Percentiles rank a stretch among this genome's conserved stretches.
phyloP scores from a whole-genome alignment of 2,797 vertebrate genomes.

The Graptemys geographica region DNA sequence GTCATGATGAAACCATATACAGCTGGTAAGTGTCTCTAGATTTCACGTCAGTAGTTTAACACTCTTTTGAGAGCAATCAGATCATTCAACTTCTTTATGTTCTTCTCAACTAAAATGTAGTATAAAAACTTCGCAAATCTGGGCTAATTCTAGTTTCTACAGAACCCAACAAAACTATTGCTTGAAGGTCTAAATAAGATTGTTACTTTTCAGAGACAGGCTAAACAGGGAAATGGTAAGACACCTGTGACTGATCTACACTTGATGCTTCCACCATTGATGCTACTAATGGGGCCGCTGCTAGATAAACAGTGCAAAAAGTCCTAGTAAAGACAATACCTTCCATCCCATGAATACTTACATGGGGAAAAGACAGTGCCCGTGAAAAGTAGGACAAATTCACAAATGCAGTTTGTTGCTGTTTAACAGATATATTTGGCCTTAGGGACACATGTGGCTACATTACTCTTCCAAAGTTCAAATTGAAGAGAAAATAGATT shows the following conservation, averaged over 20 bases:
- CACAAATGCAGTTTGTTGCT: slow-evolving; percentile 58
- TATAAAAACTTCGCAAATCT: not conserved
- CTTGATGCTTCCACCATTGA: not conserved
- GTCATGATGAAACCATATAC: not conserved
- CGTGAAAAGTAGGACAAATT: slow-evolving; percentile 45
- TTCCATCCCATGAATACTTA: not conserved
- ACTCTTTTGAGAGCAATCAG: not conserved
- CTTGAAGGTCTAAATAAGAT: not conserved
- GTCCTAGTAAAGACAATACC: slow-evolving; percentile 30
- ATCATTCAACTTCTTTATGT: not conserved
- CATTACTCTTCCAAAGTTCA: slow-evolving; percentile 66
- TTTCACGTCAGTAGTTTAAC: not conserved
- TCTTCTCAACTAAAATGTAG: not conserved
- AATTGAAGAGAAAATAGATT: slow-evolving; percentile 76
- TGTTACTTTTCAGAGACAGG: slow-evolving; percentile 5
- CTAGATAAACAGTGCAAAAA: slow-evolving; percentile 58
- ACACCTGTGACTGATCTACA: not conserved
- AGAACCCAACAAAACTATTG: not conserved
- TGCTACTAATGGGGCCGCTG: slow-evolving; percentile 24
- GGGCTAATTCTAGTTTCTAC: not conserved
- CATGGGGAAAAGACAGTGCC: slow-evolving; percentile 33
- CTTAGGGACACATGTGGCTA: slow-evolving; percentile 62
- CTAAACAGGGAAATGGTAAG: not conserved
- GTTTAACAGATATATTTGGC: slow-evolving; percentile 65
- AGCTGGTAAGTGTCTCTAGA: not conserved